Base-by-base conservation (phyloP, 2,113 vertebrate species). In the Chaetops frenatus region DNA sequence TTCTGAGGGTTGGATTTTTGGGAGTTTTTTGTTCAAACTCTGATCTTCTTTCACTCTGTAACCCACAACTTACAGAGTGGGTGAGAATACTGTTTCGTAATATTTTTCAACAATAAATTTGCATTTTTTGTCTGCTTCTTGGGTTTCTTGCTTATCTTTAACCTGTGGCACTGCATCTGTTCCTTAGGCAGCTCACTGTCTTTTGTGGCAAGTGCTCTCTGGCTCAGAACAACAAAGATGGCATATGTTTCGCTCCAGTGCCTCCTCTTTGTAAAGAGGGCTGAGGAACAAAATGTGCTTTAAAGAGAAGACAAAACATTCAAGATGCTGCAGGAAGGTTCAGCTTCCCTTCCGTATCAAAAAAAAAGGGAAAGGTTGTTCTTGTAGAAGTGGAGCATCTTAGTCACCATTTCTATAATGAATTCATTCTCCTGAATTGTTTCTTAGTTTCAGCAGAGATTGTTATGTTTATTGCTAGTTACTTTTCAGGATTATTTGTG, bases 261-360 rank as follows among this genome's bases (percentile, higher is more conserved):
- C 33, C 24, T 14, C 4, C 44, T 36, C 33, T 88, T 81, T 93
- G 71, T 85, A 28, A 66, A 44, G 40, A 51, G 44, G 16, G 7
- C 62, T 81, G 67, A 69, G 71, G 71, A 88, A 80, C 47, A 85
- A 82, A 85, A 65, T 45, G 50, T 64, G 7, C 81, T 89, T 57
- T 54, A 47, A 70, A 87, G 66, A 64, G 50, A 81, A 72, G 7
- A 54, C 61, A 44, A 90, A 80, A 36, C 11, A 31, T 48, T 65
- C 12, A 76, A 36, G 35, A 81, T 82, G 13, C 36, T 87, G 62
- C 45, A 65, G 56, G 70, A 80, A 80, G 28, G 9, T 85, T 78
- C 44, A 74, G 13, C n/a, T 92, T 94, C 13, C n/a, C 23, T 90
- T 92, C 38, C 21, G 73, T 81, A 48, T 17, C 9, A 9, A 57